phyloP scores from a whole-genome alignment of 2,797 vertebrate genomes.

The Tangara arthus region DNA sequence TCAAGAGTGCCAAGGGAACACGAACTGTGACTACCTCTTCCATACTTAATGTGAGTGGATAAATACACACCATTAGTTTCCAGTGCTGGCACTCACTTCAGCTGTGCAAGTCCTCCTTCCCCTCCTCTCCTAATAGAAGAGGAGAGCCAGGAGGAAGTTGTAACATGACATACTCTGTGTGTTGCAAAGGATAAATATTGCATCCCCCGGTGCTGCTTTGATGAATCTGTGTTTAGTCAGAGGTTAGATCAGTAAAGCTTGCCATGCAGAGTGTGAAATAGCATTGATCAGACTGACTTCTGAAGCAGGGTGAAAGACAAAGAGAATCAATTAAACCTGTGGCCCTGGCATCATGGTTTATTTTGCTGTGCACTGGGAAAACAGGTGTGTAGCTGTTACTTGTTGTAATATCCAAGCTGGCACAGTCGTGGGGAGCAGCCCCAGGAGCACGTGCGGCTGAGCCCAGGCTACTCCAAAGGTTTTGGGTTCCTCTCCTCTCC shows the following conservation, averaged over 20 bases:
- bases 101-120: neutral
- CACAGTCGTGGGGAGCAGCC: neutral
- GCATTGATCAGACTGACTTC: slow-evolving; percentile 78
- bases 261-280: slow-evolving; percentile 24
- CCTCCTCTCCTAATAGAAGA: neutral
- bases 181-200: neutral
- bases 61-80: slow-evolving; percentile 45
- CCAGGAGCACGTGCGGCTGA: fast-evolving
- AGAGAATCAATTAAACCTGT: slow-evolving; percentile 74
- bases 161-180: slow-evolving; percentile 1
- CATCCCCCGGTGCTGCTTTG: slow-evolving; percentile 24
- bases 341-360: slow-evolving; percentile 53
- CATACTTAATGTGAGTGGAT: slow-evolving; percentile 30
- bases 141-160: neutral
- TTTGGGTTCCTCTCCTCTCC: neutral
- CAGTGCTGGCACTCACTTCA: neutral
- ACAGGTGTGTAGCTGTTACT: slow-evolving; percentile 14
- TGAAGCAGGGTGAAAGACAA: slow-evolving; percentile 66
- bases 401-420: neutral
- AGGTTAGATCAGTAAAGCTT: slow-evolving; percentile 40
- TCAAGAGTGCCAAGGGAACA: slow-evolving; percentile 24
- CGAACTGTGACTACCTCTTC: slow-evolving; percentile 18
- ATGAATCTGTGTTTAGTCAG: slow-evolving; percentile 50
- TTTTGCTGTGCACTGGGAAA: slow-evolving; percentile 33
- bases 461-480: neutral